These are phyloP conservation scores for Agapostemon virescens DNA, from an alignment of 2,888 invertebrate species.

Conservation along the genomic window DNA sequence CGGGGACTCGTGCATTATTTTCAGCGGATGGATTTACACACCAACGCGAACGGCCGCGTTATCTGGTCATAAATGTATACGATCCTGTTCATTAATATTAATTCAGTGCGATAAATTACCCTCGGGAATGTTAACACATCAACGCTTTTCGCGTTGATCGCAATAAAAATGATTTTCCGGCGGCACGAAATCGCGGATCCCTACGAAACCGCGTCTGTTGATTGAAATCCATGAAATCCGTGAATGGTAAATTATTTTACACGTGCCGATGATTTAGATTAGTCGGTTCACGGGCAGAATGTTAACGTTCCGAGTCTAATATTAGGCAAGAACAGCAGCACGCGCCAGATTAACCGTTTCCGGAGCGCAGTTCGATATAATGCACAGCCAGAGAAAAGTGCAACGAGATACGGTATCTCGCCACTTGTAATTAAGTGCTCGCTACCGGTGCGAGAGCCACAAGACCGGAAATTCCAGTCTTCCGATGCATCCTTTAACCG, in stretches of 20 bases:
- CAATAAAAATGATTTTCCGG: neutral
- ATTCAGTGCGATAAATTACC: neutral
- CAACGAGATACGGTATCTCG: conserved; percentile 37
- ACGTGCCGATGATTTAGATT: neutral
- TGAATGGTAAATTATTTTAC: neutral
- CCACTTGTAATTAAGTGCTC: conserved; percentile 37
- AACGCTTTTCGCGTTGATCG: neutral
- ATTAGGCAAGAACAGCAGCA: neutral
- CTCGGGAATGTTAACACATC: neutral
- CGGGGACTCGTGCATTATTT: neutral
- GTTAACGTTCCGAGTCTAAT: neutral
- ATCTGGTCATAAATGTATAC: too few species aligned
- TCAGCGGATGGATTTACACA: too few species aligned
- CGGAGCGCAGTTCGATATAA: conserved; percentile 9
- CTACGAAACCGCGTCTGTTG: too few species aligned
- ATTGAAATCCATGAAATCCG: rapidly evolving
- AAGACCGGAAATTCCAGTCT: conserved; percentile 38
- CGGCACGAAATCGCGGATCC: neutral
- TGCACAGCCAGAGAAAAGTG: conserved; percentile 20
- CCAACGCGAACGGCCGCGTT: too few species aligned
- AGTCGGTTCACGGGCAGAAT: neutral
- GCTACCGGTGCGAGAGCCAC: conserved; percentile 25
- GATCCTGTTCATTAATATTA: neutral
- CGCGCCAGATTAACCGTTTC: conserved; percentile 25
- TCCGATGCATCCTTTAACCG: conserved; percentile 19